These are phyloP conservation scores for Macrosoma leucophasiata DNA, from an alignment of 2,888 invertebrate species.

Conservation along the genomic window DNA sequence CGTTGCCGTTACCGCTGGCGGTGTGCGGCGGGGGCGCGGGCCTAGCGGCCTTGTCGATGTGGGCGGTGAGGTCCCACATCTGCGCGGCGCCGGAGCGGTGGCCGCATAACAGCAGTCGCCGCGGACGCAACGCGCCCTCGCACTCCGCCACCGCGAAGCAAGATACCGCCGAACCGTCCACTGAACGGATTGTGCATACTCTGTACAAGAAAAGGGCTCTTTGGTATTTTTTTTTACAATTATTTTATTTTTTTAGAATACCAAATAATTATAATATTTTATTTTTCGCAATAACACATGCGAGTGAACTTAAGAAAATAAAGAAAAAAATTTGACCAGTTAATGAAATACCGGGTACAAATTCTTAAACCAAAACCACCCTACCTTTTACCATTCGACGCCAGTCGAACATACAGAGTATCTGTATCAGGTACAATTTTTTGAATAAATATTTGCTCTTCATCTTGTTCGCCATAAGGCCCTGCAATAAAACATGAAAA, in stretches of 20 bases:
- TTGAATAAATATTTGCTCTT: constrained; percentile 98
- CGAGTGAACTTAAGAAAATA: too few relatives aligned
- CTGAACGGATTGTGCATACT: constrained; percentile 95
- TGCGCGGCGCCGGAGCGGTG: constrained; percentile 95
- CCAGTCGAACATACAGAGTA: constrained; percentile 93
- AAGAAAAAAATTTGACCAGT: too few relatives aligned
- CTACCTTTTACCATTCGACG: constrained; percentile 94
- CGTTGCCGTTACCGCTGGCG: constrained; percentile 23
- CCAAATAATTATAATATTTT: too few relatives aligned
- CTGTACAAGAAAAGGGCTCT: constrained; percentile 69
- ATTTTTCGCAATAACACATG: too few relatives aligned
- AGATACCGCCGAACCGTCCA: constrained; percentile 94
- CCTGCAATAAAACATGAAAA: constrained; percentile 67
- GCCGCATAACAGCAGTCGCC: constrained; percentile 93
- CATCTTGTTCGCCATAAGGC: constrained; percentile 98
- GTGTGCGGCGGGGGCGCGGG: constrained; percentile 20
- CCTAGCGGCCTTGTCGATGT: constrained; percentile 82
- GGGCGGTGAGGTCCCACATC: constrained; percentile 99
- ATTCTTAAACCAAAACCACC: neutral
- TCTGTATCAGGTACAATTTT: constrained; percentile 98
- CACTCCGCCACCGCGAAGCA: constrained; percentile 98
- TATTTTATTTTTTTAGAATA: neutral
- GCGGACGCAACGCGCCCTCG: constrained; percentile 94
- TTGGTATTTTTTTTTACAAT: too few relatives aligned
- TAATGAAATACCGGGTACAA: too few relatives aligned